A percentile compares a stretch with the other conserved stretches of the same genome.
These are phyloP conservation scores for Galerucella calmariensis DNA, from an alignment of 2,888 invertebrate genomes.

Conservation along the genomic window DNA sequence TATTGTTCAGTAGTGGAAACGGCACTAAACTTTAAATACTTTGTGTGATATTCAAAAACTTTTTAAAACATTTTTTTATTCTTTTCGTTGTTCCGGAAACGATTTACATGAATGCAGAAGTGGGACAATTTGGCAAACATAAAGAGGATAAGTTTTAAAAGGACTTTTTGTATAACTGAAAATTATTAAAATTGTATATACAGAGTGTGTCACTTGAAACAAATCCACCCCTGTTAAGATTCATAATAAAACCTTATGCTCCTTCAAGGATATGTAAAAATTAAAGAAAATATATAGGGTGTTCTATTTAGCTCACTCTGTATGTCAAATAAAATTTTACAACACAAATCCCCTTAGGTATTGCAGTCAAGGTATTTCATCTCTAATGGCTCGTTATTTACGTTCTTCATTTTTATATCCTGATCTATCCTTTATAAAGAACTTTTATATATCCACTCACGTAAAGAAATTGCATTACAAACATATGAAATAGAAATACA, in stretches of 20 bases:
- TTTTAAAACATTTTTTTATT: too few species aligned
- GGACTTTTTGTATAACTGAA: background rate
- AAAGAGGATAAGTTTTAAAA: background rate
- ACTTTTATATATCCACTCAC: background rate
- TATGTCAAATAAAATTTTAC: background rate
- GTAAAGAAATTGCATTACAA: too few species aligned
- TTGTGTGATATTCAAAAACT: conserved; percentile 3
- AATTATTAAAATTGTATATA: too few species aligned
- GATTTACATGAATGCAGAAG: background rate
- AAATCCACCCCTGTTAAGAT: too few species aligned
- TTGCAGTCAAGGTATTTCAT: background rate
- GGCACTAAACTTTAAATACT: background rate
- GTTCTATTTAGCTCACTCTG: background rate
- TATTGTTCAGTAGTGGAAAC: background rate
- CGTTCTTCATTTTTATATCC: background rate
- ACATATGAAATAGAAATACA: background rate
- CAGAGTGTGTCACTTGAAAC: too few species aligned
- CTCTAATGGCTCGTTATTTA: too few species aligned
- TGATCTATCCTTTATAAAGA: background rate
- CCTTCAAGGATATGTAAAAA: too few species aligned
- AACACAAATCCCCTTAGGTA: background rate
- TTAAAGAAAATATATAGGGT: too few species aligned
- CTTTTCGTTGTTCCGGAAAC: background rate
- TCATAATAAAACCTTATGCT: too few species aligned
- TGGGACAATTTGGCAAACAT: background rate